Evolutionary conservation across 2,888 invertebrate species (phyloP).

Genomic region (Cephonodes hylas): DNA sequence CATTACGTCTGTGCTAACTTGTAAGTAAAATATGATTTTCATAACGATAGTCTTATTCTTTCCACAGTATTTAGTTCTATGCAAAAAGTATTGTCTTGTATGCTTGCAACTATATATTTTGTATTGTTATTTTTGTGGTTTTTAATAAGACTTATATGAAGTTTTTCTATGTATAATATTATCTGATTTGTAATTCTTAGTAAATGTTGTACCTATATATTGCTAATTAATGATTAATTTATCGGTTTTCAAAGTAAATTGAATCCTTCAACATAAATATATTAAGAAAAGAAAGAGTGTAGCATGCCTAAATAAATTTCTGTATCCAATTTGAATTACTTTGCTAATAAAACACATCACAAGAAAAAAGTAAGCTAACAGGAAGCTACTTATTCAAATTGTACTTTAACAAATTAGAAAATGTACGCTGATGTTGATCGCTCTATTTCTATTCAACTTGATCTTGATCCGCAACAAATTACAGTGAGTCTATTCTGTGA

Average conservation of each 20-base stretch:
- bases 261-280: too few species aligned
- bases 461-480: conserved; percentile 41
- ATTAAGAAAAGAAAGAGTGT: too few species aligned
- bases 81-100: too few species aligned
- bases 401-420: conserved; percentile 28
- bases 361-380: neutral
- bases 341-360: neutral
- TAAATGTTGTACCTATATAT: too few species aligned
- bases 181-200: too few species aligned
- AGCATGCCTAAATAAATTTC: too few species aligned
- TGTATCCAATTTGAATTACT: neutral
- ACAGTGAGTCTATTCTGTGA: conserved; percentile 29
- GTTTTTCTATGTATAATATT: too few species aligned
- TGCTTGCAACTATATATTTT: too few species aligned
- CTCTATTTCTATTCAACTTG: conserved; percentile 50
- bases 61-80: neutral
- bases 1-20: neutral
- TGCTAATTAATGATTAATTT: too few species aligned
- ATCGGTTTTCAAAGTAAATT: too few species aligned
- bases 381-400: neutral
- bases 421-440: conserved; percentile 37
- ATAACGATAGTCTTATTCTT: neutral
- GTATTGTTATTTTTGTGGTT: too few species aligned
- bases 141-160: too few species aligned
- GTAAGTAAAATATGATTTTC: neutral